Conservation (phyloP, 1,140 invertebrate species). For the Leguminivora glycinivorella region DNA sequence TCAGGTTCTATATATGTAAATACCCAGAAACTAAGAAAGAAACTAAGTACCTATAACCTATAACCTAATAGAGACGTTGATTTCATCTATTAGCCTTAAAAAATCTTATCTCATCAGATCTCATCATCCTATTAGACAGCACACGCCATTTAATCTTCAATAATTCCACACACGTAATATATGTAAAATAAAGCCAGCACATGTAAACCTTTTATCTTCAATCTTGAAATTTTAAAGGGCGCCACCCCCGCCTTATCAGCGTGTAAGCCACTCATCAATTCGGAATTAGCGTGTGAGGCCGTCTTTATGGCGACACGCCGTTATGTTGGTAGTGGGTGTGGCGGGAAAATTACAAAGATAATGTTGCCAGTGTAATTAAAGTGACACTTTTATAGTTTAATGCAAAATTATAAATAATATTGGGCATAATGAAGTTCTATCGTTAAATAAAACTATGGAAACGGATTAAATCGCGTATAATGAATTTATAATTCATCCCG, state of each 20-base stretch:
- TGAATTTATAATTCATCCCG: too few relatives aligned
- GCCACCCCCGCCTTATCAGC: conserved; percentile 46
- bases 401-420: too few relatives aligned
- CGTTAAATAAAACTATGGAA: too few relatives aligned
- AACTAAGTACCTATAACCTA: too few relatives aligned
- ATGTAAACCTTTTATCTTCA: conserved; percentile 20
- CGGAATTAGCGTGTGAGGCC: conserved; percentile 36
- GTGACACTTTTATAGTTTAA: neutral
- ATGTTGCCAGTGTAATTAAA: neutral
- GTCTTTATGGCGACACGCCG: conserved; percentile 15
- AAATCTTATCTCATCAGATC: neutral
- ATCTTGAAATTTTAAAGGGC: conserved; percentile 52
- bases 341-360: conserved; percentile 9
- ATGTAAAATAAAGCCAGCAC: conserved; percentile 24
- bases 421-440: too few relatives aligned
- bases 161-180: conserved; percentile 13
- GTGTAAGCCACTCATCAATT: conserved; percentile 55
- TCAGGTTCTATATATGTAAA: too few relatives aligned
- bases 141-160: conserved; percentile 16
- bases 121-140: neutral
- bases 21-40: too few relatives aligned
- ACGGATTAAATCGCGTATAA: too few relatives aligned
- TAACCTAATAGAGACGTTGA: too few relatives aligned
- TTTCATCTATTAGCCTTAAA: too few relatives aligned
- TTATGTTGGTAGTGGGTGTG: conserved; percentile 9